Base-by-base conservation (phyloP, 2,113 vertebrate genomes). In the Brienomyrus longianalis region DNA sequence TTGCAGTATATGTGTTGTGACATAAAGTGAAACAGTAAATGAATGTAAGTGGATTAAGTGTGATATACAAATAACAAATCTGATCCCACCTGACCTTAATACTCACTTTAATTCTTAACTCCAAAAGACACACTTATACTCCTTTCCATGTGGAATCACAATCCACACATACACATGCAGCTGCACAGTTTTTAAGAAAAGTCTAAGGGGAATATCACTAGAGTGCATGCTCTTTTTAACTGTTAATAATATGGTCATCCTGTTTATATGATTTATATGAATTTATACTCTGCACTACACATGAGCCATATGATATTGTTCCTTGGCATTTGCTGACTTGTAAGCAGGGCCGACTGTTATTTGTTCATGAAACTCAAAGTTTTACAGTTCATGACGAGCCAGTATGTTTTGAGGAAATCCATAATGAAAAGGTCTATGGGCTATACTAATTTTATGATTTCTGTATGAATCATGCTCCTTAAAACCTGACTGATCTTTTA, bases 51-150 rank as follows among this genome's bases (percentile, higher is more conserved):
- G 39, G 39, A 39, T 39, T 39, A 39, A 39, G 39, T 39, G 39
- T 39, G 39, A 39, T 39, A 39, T 39, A 39, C 39, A 39, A 56
- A 89, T 27, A 52, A 70, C 66, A 91, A 92, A 88, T 93, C 92
- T 94, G 93, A 95, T 95, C 93, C 93, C 90, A 43, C 93, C 90
- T 96, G 95, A 96, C 95, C 95, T 92, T 92, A 96, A 95, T 96
- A 94, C 93, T 92, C 90, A 74, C 92, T 93, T 95, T 95, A 95
- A 89, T 83, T 51, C 91, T 59, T 94, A 92, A 93, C 91, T 89
- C 90, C 89, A 84, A 59, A 83, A 31, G 48, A 70, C 56, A 83
- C 62, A 43, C n/a, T 86, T 17, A 89, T 83, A 50, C 21, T 27
- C 19, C 19, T 56, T 3, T 11, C 2, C 15, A 17, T 56, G 13